These are phyloP conservation scores for Brienomyrus brachyistius DNA, from an alignment of 2,113 vertebrate species.

Conservation along the genomic window DNA sequence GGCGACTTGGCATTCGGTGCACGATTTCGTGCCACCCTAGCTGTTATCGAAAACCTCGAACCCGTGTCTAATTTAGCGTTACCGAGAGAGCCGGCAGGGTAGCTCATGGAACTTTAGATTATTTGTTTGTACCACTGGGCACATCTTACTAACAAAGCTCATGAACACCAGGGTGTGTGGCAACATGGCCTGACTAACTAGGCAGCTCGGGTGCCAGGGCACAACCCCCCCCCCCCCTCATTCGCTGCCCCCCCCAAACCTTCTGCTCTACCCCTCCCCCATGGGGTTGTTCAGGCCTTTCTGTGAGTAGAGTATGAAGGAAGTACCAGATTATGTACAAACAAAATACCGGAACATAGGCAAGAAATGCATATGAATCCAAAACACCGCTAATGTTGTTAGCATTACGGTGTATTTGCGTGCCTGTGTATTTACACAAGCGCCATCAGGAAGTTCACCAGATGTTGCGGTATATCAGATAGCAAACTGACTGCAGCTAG, in stretches of 20 bases:
- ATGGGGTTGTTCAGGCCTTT: not conserved
- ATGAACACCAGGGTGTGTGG: not conserved
- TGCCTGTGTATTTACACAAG: not conserved
- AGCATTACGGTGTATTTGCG: not conserved
- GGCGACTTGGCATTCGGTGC: not conserved
- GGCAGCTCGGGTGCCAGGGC: slow-evolving; percentile 33
- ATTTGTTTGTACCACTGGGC: not conserved
- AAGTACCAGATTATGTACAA: not conserved
- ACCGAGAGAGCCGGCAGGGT: not conserved
- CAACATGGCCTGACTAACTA: not conserved
- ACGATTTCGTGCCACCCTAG: not conserved
- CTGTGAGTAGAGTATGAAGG: not conserved
- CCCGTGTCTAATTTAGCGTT: not conserved
- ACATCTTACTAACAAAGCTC: not conserved
- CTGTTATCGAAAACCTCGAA: not conserved
- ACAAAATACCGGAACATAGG: not conserved
- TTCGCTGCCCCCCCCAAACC: slow-evolving; percentile 18
- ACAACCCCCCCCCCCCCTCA: slow-evolving; percentile 37
- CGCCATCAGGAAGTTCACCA: not conserved
- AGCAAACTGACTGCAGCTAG: not conserved
- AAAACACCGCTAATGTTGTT: not conserved
- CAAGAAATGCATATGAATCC: not conserved
- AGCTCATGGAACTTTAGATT: not conserved
- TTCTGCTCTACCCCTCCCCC: not conserved
- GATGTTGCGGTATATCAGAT: slow-evolving; percentile 7